Conservation (phyloP, 2,797 vertebrate genomes). For the Glossophaga mutica region DNA sequence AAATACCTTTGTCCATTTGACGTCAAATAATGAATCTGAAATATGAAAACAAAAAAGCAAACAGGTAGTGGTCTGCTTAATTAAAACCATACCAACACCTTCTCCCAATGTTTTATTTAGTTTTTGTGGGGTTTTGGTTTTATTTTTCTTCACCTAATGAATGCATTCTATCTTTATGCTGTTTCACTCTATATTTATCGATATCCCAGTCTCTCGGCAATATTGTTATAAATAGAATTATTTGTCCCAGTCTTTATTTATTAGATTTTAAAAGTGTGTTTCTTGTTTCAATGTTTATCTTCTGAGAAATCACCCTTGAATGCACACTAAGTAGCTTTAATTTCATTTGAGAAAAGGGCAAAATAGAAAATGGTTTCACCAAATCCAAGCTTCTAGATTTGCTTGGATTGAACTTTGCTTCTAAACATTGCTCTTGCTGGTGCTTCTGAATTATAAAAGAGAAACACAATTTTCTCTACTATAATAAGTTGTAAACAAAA, state of each 20-base stretch:
- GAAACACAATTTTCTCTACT: background rate
- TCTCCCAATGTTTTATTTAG: background rate
- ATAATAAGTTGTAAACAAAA: conserved; percentile 14
- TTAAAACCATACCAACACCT: background rate
- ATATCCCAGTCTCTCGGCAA: background rate
- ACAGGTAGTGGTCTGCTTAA: background rate
- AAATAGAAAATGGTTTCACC: background rate
- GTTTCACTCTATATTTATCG: background rate
- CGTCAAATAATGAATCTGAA: background rate
- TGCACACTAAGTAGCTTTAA: background rate
- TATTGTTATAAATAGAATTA: background rate
- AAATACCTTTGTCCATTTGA: background rate
- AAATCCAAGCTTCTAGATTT: conserved; percentile 19
- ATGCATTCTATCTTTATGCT: background rate
- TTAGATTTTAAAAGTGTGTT: background rate
- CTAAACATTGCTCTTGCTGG: background rate
- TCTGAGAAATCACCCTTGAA: background rate
- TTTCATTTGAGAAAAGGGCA: conserved; percentile 11
- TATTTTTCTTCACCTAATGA: background rate
- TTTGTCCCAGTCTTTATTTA: background rate
- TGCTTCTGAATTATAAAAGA: conserved; percentile 17
- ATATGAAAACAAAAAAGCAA: background rate
- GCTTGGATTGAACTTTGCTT: background rate
- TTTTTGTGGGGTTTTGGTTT: background rate
- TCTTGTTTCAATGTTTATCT: background rate